These are phyloP conservation scores for Papilio demoleus DNA, from an alignment of 2,888 invertebrate genomes.

Conservation along the genomic window DNA sequence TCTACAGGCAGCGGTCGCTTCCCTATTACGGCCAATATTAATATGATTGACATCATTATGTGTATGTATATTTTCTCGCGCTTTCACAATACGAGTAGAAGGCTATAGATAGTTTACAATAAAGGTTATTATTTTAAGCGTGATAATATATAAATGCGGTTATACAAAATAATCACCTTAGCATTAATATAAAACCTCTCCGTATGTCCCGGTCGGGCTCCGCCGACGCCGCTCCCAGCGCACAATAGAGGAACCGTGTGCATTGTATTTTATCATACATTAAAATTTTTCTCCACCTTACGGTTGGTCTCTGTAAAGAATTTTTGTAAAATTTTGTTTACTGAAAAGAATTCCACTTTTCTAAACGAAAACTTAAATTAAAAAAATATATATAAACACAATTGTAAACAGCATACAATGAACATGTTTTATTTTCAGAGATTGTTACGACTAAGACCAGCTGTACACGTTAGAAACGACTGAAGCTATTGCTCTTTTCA, in stretches of 20 bases:
- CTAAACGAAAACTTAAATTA: slow-evolving; percentile 14
- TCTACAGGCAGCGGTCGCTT: too few relatives aligned
- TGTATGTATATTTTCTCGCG: background rate
- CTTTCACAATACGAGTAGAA: background rate
- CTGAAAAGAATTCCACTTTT: slow-evolving; percentile 9
- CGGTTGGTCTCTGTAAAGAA: slow-evolving; percentile 64
- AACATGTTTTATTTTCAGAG: background rate
- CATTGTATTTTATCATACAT: slow-evolving; percentile 72
- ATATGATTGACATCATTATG: too few relatives aligned
- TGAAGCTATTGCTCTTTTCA: too few relatives aligned
- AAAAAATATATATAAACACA: background rate
- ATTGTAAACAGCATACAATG: background rate
- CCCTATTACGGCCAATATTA: too few relatives aligned
- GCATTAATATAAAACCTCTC: slow-evolving; percentile 68
- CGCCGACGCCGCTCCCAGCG: slow-evolving; percentile 57
- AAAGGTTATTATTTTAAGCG: background rate
- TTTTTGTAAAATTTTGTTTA: slow-evolving; percentile 24
- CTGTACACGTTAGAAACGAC: background rate
- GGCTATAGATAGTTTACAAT: background rate
- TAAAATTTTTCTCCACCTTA: slow-evolving; percentile 75
- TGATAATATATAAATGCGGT: slow-evolving; percentile 7
- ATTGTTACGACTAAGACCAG: background rate
- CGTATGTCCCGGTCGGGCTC: slow-evolving; percentile 55
- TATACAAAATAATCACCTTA: slow-evolving; percentile 58
- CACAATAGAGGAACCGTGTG: slow-evolving; percentile 71